These are phyloP conservation scores for Halcyon chelicuti DNA, from an alignment of 2,797 vertebrate genomes.

Conservation along the genomic window DNA sequence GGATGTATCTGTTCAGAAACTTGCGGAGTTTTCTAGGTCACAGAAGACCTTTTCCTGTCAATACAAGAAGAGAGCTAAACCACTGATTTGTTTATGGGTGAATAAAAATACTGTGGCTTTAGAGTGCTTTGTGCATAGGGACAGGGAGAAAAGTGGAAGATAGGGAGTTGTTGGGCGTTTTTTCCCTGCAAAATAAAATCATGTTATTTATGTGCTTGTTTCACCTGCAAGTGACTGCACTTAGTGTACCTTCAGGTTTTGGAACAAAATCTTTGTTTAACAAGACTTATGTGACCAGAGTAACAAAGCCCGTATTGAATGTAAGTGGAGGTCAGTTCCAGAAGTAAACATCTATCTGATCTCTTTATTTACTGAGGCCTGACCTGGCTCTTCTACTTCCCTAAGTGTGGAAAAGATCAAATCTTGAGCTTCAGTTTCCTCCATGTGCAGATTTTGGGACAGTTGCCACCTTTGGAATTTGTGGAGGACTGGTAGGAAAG, in stretches of 20 bases:
- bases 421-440: background rate
- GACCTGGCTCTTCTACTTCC: background rate
- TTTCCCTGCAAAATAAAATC: background rate
- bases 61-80: constrained; percentile 23
- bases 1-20: background rate
- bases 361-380: background rate
- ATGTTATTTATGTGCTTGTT: background rate
- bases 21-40: constrained; percentile 58
- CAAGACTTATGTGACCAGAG: background rate
- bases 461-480: background rate
- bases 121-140: background rate
- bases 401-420: background rate
- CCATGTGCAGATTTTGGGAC: background rate
- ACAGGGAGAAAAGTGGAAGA: background rate
- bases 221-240: background rate
- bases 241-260: background rate
- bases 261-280: background rate
- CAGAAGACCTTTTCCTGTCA: constrained; percentile 26
- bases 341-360: background rate
- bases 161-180: background rate
- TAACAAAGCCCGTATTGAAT: background rate
- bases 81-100: constrained; percentile 32
- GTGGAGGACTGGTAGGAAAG: background rate
- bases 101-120: constrained; percentile 43
- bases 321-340: background rate